Base-by-base conservation (phyloP, 2,113 vertebrate species). In the Lepus europaeus region DNA sequence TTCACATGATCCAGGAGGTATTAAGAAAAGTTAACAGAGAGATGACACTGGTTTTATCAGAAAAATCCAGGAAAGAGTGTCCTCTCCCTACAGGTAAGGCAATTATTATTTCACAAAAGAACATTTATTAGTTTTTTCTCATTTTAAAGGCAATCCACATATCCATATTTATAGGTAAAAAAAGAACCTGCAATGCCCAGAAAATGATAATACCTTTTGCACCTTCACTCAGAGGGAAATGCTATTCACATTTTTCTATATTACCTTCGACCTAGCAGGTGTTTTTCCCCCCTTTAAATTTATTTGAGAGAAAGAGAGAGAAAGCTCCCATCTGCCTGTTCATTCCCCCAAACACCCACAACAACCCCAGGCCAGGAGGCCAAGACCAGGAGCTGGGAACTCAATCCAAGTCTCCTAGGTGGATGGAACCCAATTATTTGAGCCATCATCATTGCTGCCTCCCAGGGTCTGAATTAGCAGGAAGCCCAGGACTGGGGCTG, bases 1-100 rank as follows among this genome's bases (percentile, higher is more conserved):
- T 98, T 64, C 98, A 98, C 87, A 98, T 98, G 98, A 98, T 99
- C 92, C 95, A 89, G 91, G 96, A 98, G 11, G 90, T 98, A 85
- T 95, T 98, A 95, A 98, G 96, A 95, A 99, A 97, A 97, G 97
- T 98, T 73, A 97, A 93, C 78, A 96, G 95, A 89, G 97, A 98
- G 77, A 92, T 97, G 45, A 98, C 93, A 12, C 95, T 98, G 92
- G 97, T 98, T 91, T 96, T 97, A 77, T 98, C 98, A 79, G 99
- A 99, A 98, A 98, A 98, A 92, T 96, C 97, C 5, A 97, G 97
- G 69, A 91, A 98, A 90, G 97, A 98, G 16, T 79, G 39, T 0
- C 68, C 84, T 2, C 97, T 99, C 59, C 98, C 98, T 5, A 97
- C 97, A 96, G 98, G 98, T 98, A 98, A 91, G 53, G 10, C 89